Evolutionary conservation across 2,888 invertebrate genomes (phyloP).

Genomic region (Phortica okadai): DNA sequence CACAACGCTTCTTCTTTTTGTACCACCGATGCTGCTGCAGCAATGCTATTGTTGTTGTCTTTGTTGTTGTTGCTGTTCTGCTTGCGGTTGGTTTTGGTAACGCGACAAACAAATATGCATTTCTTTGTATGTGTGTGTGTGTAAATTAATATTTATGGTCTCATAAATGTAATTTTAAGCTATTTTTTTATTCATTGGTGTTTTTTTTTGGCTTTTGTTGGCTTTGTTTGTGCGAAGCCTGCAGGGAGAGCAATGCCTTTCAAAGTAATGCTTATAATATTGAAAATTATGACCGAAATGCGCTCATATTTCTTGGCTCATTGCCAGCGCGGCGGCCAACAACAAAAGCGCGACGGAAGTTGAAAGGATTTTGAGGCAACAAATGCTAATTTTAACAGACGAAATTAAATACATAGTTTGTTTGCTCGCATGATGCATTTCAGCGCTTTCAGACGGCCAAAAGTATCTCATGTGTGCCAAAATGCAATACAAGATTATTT

Average conservation of each 20-base stretch:
- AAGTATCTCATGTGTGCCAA: slow-evolving; percentile 8
- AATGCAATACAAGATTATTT: slow-evolving; percentile 7
- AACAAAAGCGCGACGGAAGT: no score
- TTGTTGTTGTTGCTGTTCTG: slow-evolving; percentile 16
- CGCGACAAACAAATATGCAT: neutral
- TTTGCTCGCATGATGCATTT: neutral
- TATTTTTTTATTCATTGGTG: neutral
- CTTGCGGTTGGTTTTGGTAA: slow-evolving; percentile 9
- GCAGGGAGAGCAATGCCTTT: slow-evolving; percentile 27
- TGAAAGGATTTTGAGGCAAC: neutral
- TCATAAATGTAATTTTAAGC: slow-evolving; percentile 47
- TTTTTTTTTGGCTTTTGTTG: slow-evolving; percentile 31
- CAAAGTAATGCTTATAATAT: slow-evolving; percentile 12
- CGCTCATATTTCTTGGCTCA: neutral
- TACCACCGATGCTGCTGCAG: neutral
- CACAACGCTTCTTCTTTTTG: slow-evolving; percentile 29
- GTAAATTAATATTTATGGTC: slow-evolving; percentile 39
- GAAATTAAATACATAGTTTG: neutral
- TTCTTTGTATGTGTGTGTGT: neutral
- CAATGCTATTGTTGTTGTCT: neutral
- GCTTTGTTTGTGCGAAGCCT: slow-evolving; percentile 31
- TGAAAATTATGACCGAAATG: neutral
- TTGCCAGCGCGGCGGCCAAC: no score
- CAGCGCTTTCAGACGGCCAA: neutral
- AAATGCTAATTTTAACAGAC: neutral